Base-by-base conservation (phyloP, 2,888 invertebrate species). In the Aleiodes testaceus region DNA sequence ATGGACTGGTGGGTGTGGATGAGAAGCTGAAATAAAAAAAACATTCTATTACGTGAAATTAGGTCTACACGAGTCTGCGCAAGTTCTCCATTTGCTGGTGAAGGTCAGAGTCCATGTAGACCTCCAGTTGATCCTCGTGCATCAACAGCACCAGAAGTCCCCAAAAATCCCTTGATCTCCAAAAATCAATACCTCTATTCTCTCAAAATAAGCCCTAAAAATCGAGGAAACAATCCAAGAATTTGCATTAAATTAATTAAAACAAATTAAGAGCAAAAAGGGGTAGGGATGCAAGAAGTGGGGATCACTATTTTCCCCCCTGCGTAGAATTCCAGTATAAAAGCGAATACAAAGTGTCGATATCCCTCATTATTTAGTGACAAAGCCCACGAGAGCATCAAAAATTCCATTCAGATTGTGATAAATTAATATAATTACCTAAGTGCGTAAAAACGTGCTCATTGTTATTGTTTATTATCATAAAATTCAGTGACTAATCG, bases 321-420 rank as follows among this genome's bases (percentile, higher is more conserved):
- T 63, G 55, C 66, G 52, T 47, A 49, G 49, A 50, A 16, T 45
- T 52, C 67, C 53, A 52, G 45, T 84, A 83, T 84, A 85, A 84
- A 85, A 83, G 77, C 72, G 77, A 26, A 72, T 80, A 75, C 79
- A 78, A 74, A 80, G 80, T 80, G 79, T 80, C 82, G 79, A 81
- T 84, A 83, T 79, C 77, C 80, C 76, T 78, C 79, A 78, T 80
- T 79, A 76, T 77, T 73, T 65, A 69, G 53, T 66, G 70, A 30
- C 47, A 9, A 45, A 36, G 7, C 67, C 53, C 53, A n/a, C 67
- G 9, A 69, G 72, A 66, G 45, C 44, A 42, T 30, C 52, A 49
- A 5, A 30, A 59, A 59, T 50, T 49, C 16, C 3, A 6, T n/a
- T n/a, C n/a, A 7, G 7, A 11, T 36, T 36, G 36, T 26, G 26